phyloP scores from a whole-genome alignment of 2,113 vertebrate species.

The Cheirogaleus medius region DNA sequence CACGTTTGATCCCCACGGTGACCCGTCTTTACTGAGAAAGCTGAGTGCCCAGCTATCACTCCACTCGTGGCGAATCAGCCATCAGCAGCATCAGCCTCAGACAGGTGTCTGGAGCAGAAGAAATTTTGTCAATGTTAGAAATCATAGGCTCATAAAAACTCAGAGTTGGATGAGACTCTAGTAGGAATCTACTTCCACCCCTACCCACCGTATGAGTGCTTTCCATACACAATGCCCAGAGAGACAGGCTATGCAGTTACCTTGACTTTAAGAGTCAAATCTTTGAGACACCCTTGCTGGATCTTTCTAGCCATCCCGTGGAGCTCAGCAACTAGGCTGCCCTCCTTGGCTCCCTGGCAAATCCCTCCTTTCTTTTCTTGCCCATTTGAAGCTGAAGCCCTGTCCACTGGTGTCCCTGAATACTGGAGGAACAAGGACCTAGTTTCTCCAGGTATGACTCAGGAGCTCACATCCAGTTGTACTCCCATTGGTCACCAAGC shows the following conservation, averaged over 20 bases:
- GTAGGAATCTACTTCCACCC: not conserved
- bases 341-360: not conserved
- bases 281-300: not conserved
- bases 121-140: not conserved
- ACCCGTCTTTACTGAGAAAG: not conserved
- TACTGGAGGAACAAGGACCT: not conserved
- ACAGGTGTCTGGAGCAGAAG: not conserved
- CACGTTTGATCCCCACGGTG: not conserved
- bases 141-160: not conserved
- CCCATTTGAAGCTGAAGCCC: not conserved
- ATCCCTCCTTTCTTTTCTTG: not conserved
- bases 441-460: not conserved
- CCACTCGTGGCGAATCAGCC: not conserved
- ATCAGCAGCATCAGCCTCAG: not conserved
- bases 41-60: not conserved
- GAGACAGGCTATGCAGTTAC: not conserved
- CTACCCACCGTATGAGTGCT: not conserved
- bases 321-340: not conserved
- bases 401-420: not conserved
- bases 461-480: not conserved
- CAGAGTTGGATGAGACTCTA: not conserved
- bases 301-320: not conserved
- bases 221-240: not conserved
- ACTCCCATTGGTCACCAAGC: fast-evolving
- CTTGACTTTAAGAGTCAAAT: not conserved